Percentiles rank a stretch among this genome's conserved stretches.
These are phyloP conservation scores for Lepus europaeus DNA, from an alignment of 2,113 vertebrate species.

Conservation along the genomic window DNA sequence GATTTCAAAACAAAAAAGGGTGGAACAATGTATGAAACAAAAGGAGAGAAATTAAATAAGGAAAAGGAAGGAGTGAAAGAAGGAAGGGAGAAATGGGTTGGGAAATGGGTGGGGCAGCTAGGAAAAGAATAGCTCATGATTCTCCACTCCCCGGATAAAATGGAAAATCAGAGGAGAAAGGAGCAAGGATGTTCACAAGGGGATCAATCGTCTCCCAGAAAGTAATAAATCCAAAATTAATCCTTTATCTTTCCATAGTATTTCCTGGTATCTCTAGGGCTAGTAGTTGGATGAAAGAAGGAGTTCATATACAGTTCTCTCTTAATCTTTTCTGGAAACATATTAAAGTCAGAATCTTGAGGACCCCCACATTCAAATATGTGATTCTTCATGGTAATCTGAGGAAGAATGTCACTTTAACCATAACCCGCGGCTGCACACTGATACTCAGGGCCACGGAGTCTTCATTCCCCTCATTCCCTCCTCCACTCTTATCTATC, in stretches of 20 bases:
- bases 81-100: neutral
- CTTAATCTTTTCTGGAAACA: slow-evolving; percentile 3
- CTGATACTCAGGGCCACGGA: neutral
- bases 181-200: neutral
- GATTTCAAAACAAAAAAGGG: neutral
- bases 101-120: neutral
- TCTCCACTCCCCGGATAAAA: neutral
- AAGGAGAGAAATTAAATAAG: neutral
- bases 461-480: neutral
- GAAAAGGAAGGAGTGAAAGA: neutral
- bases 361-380: neutral
- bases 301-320: neutral
- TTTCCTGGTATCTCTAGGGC: neutral
- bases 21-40: neutral
- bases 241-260: neutral
- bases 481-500: no score
- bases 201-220: neutral
- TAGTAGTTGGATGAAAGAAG: neutral
- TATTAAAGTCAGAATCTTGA: neutral
- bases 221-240: neutral
- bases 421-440: no score
- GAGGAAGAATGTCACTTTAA: neutral
- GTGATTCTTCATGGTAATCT: neutral
- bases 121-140: neutral
- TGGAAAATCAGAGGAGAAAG: neutral